Conservation (phyloP, 2,888 invertebrate genomes). For the Pyralis farinalis region DNA sequence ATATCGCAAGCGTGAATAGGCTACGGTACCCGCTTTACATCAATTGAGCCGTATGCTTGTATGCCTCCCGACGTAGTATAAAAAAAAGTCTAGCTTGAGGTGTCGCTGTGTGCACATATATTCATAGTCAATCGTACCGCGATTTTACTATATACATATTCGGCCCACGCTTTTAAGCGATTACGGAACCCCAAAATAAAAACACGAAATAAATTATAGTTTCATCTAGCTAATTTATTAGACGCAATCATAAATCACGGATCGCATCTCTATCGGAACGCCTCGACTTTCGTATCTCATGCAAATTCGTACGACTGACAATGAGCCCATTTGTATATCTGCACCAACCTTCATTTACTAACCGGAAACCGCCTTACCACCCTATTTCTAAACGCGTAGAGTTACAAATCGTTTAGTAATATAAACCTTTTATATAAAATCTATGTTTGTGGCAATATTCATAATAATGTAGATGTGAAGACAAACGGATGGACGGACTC, state of each 20-base stretch:
- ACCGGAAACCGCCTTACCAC: conserved; percentile 3
- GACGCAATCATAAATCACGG: conserved; percentile 42
- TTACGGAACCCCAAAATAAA: no score
- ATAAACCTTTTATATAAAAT: conserved; percentile 6
- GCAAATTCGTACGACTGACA: conserved; percentile 73
- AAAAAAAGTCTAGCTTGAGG: no score
- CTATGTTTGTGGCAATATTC: conserved; percentile 47
- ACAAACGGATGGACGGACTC: conserved; percentile 59
- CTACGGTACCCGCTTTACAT: no score
- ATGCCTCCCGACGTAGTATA: no score
- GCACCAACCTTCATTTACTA: conserved; percentile 24
- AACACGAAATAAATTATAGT: no score
- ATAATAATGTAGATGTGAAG: conserved; percentile 62
- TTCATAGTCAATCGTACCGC: no score
- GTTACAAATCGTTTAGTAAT: conserved; percentile 14
- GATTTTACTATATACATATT: no score
- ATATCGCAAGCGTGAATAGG: no score
- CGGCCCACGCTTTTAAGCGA: no score
- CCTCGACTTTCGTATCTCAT: conserved; percentile 72
- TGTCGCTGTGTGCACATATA: no score
- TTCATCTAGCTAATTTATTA: conserved; percentile 18
- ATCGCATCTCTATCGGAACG: conserved; percentile 51
- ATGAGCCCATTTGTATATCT: conserved; percentile 64
- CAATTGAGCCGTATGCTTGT: no score
- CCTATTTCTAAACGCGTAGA: conserved; percentile 18